Conservation (phyloP, 2,888 invertebrate genomes). For the Abrostola tripartita region DNA sequence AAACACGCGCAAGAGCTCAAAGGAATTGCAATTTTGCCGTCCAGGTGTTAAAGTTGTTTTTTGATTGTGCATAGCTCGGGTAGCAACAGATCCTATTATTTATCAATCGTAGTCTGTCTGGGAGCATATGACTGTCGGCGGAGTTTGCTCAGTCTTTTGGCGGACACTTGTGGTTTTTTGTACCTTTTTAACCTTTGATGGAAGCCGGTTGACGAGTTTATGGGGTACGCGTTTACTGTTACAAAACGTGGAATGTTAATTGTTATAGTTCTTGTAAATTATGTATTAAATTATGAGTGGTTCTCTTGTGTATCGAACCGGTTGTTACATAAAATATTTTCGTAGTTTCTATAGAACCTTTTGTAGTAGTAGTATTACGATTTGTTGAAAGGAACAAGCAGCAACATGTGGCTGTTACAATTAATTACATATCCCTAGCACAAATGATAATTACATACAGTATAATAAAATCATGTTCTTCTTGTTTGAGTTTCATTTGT, state of each 20-base stretch:
- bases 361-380: too few species aligned
- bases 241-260: slow-evolving; percentile 17
- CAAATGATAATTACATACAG: too few species aligned
- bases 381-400: too few species aligned
- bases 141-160: slow-evolving; percentile 69
- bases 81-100: slow-evolving; percentile 69
- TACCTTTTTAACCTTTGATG: slow-evolving; percentile 57
- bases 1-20: slow-evolving; percentile 35
- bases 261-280: slow-evolving; percentile 13
- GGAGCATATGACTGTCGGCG: slow-evolving; percentile 62
- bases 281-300: neutral
- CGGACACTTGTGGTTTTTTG: slow-evolving; percentile 58
- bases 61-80: slow-evolving; percentile 49
- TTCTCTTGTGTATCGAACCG: too few species aligned
- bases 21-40: slow-evolving; percentile 49
- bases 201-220: slow-evolving; percentile 59
- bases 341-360: neutral
- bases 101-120: slow-evolving; percentile 68
- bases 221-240: slow-evolving; percentile 42
- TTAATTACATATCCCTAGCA: too few species aligned
- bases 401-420: too few species aligned
- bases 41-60: slow-evolving; percentile 55
- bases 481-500: too few species aligned
- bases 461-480: too few species aligned
- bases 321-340: neutral